Evolutionary conservation across 2,888 invertebrate genomes (phyloP).

Genomic region (Palloptera scutellata): DNA sequence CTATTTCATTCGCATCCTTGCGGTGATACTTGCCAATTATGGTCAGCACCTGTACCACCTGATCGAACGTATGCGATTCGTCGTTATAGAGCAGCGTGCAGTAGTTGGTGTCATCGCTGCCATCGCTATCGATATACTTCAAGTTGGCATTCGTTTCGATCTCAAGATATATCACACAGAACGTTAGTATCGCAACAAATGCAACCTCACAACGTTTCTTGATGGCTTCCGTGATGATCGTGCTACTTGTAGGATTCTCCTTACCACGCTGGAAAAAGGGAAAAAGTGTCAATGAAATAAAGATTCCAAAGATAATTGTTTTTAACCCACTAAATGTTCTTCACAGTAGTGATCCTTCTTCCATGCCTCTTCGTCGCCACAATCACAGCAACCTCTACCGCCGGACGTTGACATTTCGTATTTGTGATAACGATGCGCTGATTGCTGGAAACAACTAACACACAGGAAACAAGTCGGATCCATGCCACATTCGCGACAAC

Average conservation of each 20-base stretch:
- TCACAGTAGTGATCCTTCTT: conserved; percentile 86
- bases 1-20: conserved; percentile 91
- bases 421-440: conserved; percentile 87
- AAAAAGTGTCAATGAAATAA: no score
- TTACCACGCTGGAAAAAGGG: conserved; percentile 54
- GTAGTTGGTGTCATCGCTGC: conserved; percentile 73
- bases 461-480: conserved; percentile 98
- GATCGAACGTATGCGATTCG: conserved; percentile 98
- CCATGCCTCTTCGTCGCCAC: conserved; percentile 95
- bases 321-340: conserved; percentile 73
- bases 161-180: conserved; percentile 83
- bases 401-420: conserved; percentile 96
- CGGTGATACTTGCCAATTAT: conserved; percentile 89
- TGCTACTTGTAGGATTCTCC: conserved; percentile 56
- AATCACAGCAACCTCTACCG: conserved; percentile 96
- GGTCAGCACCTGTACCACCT: conserved; percentile 90
- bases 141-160: conserved; percentile 76
- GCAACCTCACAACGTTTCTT: conserved; percentile 63
- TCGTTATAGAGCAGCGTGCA: conserved; percentile 98
- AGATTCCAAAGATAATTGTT: no score
- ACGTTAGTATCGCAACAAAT: conserved; percentile 81
- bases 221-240: conserved; percentile 60
- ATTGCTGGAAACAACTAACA: conserved; percentile 96
- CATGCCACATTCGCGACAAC: conserved; percentile 96
- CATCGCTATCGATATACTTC: conserved; percentile 69